phyloP scores from a whole-genome alignment of 2,113 vertebrate genomes.

The Zosterops japonicus region DNA sequence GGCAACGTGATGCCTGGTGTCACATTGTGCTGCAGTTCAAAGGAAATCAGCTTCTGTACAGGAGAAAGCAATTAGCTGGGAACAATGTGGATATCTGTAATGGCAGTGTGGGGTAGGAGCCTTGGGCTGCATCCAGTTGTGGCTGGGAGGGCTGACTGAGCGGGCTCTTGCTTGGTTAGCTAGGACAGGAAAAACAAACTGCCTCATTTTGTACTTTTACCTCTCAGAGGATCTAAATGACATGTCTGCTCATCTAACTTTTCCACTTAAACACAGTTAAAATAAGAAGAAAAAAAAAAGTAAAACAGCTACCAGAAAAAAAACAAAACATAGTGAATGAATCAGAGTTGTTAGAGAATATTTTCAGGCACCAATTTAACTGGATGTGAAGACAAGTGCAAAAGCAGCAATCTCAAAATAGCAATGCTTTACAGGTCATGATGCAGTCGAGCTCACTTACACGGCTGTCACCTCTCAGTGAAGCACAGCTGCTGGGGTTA shows the following conservation, averaged over 20 bases:
- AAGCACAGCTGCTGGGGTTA: not conserved
- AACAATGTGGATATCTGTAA: not conserved
- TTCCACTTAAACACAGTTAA: not conserved
- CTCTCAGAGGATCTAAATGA: not conserved
- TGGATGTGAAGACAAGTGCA: not conserved
- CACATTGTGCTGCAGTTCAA: conserved; percentile 21
- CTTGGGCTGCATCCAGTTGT: not conserved
- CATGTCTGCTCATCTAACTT: not conserved
- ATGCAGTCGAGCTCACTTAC: not conserved
- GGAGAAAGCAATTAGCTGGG: conserved; percentile 28
- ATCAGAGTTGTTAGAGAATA: not conserved
- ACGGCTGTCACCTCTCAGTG: not conserved
- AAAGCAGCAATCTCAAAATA: not conserved
- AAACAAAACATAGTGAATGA: not conserved
- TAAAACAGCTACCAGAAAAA: not conserved
- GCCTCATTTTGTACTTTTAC: not conserved
- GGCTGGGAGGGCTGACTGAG: not conserved
- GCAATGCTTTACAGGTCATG: not conserved
- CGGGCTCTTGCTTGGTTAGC: not conserved
- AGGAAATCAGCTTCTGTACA: not conserved
- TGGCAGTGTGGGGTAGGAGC: not conserved
- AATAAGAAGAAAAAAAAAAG: not conserved
- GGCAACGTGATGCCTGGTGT: conserved; percentile 5
- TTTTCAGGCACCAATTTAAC: not conserved
- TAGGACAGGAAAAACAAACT: not conserved